These are phyloP conservation scores for Hirudinaria manillensis DNA, from an alignment of 2,888 invertebrate species.

Conservation along the genomic window DNA sequence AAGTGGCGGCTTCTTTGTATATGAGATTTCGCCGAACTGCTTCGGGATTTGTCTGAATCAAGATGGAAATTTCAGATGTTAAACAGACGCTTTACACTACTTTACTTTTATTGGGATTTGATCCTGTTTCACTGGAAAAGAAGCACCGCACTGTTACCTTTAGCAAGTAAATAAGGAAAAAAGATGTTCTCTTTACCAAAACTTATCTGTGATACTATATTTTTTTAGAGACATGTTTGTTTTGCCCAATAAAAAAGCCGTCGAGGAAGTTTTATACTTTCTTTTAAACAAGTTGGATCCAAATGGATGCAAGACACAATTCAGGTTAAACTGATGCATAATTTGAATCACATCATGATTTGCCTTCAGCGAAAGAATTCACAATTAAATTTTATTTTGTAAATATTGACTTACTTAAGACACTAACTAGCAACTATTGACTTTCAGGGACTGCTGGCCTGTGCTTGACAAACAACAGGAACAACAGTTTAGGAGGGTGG, in stretches of 20 bases:
- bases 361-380: background rate
- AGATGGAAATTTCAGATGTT: slow-evolving; percentile 15
- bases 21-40: too few species aligned
- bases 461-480: slow-evolving; percentile 50
- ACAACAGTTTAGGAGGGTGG: slow-evolving; percentile 46
- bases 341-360: background rate
- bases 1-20: too few species aligned
- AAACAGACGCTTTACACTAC: slow-evolving; percentile 48
- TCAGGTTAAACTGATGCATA: slow-evolving; percentile 43
- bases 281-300: slow-evolving; percentile 49
- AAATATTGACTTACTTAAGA: background rate
- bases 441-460: slow-evolving; percentile 50
- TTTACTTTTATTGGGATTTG: slow-evolving; percentile 48
- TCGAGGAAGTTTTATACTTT: slow-evolving; percentile 49
- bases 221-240: slow-evolving; percentile 50
- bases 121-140: slow-evolving; percentile 45
- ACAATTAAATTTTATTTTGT: background rate
- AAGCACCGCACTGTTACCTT: slow-evolving; percentile 47
- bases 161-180: slow-evolving; percentile 41
- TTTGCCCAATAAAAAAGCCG: slow-evolving; percentile 50
- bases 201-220: background rate
- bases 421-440: background rate
- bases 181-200: background rate
- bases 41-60: too few species aligned
- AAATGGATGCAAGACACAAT: slow-evolving; percentile 46